Conservation (phyloP, 2,888 invertebrate species). For the Netelia virgata region DNA sequence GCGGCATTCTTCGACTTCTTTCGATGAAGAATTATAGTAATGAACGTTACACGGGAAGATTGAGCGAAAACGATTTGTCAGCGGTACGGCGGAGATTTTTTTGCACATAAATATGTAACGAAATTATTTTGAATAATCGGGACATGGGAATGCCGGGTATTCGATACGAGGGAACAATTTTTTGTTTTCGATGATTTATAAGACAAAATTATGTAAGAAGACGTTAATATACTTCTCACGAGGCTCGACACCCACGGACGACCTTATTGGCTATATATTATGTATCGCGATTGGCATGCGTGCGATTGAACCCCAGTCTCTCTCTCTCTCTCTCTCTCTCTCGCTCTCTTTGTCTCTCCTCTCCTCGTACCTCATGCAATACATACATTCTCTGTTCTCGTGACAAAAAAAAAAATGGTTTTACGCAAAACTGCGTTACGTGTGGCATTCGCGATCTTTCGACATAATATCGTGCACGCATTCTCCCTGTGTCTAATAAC, state of each 20-base stretch:
- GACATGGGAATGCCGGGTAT: too few relatives aligned
- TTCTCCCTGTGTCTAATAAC: slow-evolving; percentile 19
- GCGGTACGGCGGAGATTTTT: slow-evolving; percentile 41
- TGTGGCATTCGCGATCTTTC: slow-evolving; percentile 41
- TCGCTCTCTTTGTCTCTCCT: too few relatives aligned
- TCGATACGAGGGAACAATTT: too few relatives aligned
- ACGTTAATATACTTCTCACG: slow-evolving; percentile 69
- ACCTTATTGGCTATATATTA: neutral
- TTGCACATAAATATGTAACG: slow-evolving; percentile 48
- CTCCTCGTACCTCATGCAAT: too few relatives aligned
- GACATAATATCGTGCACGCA: slow-evolving; percentile 52
- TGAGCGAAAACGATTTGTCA: slow-evolving; percentile 19
- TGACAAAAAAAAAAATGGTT: slow-evolving; percentile 12
- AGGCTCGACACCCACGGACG: slow-evolving; percentile 68
- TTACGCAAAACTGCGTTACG: slow-evolving; percentile 24
- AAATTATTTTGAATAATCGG: too few relatives aligned
- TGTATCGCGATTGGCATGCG: slow-evolving; percentile 37
- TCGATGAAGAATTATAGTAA: neutral
- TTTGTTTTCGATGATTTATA: slow-evolving; percentile 56
- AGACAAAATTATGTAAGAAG: slow-evolving; percentile 63
- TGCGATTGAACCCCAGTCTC: slow-evolving; percentile 20
- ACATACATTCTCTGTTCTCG: neutral
- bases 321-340: neutral
- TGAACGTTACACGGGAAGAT: neutral
- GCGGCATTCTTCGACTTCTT: neutral